Conservation (phyloP, 1,140 invertebrate species). For the Drosophila baimaii region DNA sequence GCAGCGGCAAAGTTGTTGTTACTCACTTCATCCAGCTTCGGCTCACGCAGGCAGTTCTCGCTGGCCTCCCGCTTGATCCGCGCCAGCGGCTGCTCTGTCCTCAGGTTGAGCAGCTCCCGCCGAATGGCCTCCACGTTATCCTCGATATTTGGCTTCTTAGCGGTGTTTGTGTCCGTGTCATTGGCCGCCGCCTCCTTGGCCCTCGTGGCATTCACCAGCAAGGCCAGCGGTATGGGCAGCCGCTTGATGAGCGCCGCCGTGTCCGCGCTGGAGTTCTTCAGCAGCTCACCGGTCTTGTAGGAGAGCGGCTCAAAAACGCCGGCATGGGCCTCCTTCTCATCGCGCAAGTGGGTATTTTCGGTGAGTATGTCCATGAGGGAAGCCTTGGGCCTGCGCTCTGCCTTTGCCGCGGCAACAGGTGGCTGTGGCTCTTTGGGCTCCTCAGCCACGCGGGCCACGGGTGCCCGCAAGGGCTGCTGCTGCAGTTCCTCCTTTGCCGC, state of each 20-base stretch:
- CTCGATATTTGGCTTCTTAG: conserved; percentile 42
- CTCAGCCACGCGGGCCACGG: conserved; percentile 17
- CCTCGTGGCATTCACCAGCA: conserved; percentile 56
- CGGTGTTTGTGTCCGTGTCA: neutral
- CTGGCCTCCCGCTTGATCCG: conserved; percentile 54
- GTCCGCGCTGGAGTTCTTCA: conserved; percentile 52
- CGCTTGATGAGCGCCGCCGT: conserved; percentile 40
- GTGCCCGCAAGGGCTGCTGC: conserved; percentile 49
- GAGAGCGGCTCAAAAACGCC: conserved; percentile 77
- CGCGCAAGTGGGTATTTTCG: conserved; percentile 61
- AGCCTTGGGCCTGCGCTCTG: conserved; percentile 47
- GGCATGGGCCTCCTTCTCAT: conserved; percentile 65
- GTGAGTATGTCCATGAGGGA: conserved; percentile 70
- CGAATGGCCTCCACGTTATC: conserved; percentile 78
- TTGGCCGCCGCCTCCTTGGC: conserved; percentile 11
- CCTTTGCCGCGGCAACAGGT: conserved; percentile 13
- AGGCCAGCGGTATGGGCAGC: conserved; percentile 68
- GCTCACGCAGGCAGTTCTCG: conserved; percentile 66
- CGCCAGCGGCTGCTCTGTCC: conserved; percentile 16
- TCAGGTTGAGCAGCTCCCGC: conserved; percentile 68
- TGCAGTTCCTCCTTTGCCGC: conserved; percentile 42
- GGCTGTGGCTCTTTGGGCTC: conserved; percentile 20
- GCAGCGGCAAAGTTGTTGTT: conserved; percentile 30
- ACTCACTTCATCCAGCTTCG: conserved; percentile 50
- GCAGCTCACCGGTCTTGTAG: conserved; percentile 72